Evolutionary conservation across 1,140 invertebrate genomes (phyloP).

Genomic region (Linepithema humile): DNA sequence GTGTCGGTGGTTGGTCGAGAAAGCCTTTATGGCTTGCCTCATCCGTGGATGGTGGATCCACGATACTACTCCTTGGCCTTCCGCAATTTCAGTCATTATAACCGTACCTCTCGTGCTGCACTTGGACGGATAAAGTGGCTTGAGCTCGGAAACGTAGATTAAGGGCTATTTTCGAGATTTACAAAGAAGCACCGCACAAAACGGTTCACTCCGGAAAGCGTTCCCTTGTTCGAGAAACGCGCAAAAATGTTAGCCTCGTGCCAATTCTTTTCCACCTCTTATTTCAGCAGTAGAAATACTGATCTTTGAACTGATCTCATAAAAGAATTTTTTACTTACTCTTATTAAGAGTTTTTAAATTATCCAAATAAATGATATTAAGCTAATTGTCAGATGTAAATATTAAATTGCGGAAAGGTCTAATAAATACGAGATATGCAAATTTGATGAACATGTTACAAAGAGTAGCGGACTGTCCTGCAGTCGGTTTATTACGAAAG

Average conservation of each 20-base stretch:
- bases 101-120: conserved; percentile 49
- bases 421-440: background rate
- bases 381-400: background rate
- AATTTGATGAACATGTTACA: background rate
- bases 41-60: conserved; percentile 43
- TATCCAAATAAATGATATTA: background rate
- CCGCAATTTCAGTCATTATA: conserved; percentile 64
- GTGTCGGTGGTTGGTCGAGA: conserved; percentile 62
- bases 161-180: conserved; percentile 26
- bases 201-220: background rate
- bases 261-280: background rate
- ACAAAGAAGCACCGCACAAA: background rate
- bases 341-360: background rate
- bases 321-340: background rate
- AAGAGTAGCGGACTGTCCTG: background rate
- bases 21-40: conserved; percentile 66
- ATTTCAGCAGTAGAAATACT: background rate
- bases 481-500: conserved; percentile 49
- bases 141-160: conserved; percentile 28
- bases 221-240: background rate
- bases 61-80: conserved; percentile 46
- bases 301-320: background rate
- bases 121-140: conserved; percentile 42
- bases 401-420: conserved; percentile 1
- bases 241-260: background rate